Conservation (phyloP, 2,113 vertebrate species). For the Sapayoa aenigma region DNA sequence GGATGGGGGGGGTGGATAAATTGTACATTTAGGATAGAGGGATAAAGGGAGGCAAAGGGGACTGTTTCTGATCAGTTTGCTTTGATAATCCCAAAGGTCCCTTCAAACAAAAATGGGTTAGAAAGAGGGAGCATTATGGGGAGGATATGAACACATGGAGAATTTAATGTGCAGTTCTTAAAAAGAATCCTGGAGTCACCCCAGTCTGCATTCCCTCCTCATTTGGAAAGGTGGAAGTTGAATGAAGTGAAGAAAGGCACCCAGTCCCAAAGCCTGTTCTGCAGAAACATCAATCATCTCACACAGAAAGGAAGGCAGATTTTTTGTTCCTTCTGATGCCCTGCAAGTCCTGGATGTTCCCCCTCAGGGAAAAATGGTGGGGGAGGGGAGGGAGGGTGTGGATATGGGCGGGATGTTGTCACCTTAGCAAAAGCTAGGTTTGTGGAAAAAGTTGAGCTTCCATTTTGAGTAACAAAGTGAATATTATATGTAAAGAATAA, state of each 20-base stretch:
- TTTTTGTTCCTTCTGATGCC: conserved; percentile 14
- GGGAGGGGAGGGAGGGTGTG: neutral
- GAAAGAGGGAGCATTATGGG: neutral
- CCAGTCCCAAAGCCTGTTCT: conserved; percentile 58
- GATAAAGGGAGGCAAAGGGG: conserved; percentile 52
- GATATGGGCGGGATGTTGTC: neutral
- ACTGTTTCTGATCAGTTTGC: conserved; percentile 41
- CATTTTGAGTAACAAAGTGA: conserved; percentile 77
- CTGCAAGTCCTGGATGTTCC: conserved; percentile 1
- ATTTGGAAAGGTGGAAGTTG: conserved; percentile 57
- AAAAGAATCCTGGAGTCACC: conserved; percentile 15
- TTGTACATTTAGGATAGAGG: conserved; percentile 49
- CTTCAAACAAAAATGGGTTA: conserved; percentile 42
- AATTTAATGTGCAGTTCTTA: conserved; percentile 1
- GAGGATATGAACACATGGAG: conserved; percentile 1
- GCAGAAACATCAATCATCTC: conserved; percentile 48
- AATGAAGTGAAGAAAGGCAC: conserved; percentile 19
- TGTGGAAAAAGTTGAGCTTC: conserved; percentile 81
- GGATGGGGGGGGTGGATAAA: neutral
- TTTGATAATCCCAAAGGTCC: conserved; percentile 69
- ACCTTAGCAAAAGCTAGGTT: conserved; percentile 61
- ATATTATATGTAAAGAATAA: conserved; percentile 81
- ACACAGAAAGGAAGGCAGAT: conserved; percentile 42
- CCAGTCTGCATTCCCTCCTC: neutral
- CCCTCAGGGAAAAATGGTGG: neutral